These are phyloP conservation scores for Ditylenchus dipsaci DNA, from an alignment of 1,140 invertebrate species.

Conservation along the genomic window DNA sequence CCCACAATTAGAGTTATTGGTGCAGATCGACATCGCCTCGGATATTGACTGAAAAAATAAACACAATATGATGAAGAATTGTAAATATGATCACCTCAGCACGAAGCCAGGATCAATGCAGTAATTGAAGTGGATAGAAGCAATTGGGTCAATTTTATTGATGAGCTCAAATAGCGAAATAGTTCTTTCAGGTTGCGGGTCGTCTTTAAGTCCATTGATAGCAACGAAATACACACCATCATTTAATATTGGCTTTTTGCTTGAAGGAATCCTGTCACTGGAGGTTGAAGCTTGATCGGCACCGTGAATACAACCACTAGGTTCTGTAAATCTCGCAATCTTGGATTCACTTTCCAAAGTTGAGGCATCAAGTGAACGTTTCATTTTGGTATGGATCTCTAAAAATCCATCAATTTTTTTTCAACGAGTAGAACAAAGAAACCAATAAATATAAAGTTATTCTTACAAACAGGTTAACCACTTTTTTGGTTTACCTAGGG, in stretches of 20 bases:
- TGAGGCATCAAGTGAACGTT: no score
- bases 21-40: slow-evolving; percentile 10
- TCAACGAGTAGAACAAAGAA: no score
- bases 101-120: slow-evolving; percentile 26
- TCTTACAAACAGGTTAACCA: no score
- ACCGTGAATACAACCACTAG: no score
- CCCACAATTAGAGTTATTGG: slow-evolving; percentile 27
- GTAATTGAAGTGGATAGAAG: slow-evolving; percentile 31
- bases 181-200: neutral
- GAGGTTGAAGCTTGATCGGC: neutral
- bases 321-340: no score
- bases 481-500: no score
- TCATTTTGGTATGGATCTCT: no score
- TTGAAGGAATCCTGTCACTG: neutral
- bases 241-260: neutral
- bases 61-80: neutral
- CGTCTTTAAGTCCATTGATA: neutral
- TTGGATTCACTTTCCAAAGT: no score
- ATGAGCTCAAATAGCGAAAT: slow-evolving; percentile 25
- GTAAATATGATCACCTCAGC: slow-evolving; percentile 15
- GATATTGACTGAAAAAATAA: slow-evolving; percentile 21
- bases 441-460: no score
- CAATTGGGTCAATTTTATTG: slow-evolving; percentile 11
- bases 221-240: neutral
- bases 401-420: no score